Base-by-base conservation (phyloP, 2,888 invertebrate species). In the Deilephila elpenor region DNA sequence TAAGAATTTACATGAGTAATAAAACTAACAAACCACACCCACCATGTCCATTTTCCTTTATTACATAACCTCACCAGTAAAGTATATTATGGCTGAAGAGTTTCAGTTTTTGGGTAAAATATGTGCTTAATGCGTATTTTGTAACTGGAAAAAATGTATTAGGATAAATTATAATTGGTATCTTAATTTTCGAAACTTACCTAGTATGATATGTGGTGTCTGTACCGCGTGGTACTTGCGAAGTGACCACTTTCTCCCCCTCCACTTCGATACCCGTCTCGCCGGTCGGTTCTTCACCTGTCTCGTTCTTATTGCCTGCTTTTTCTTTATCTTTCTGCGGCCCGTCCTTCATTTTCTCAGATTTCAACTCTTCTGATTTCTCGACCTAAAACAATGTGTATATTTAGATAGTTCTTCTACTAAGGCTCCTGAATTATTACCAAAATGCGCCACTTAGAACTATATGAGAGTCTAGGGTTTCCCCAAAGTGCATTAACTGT, bases 131-230 rank as follows among this genome's bases (percentile, higher is more conserved):
- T 32, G 32, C 32, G 5, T 32, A 32, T 32, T 32, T 32, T 5
- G 5, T 25, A 25, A 25, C 25, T 25, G 0, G 25, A 25, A 25
- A 25, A 25, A 25, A 1, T 25, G 25, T 32, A 32, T 32, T 32
- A 5, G 5, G 32, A 32, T 32, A 32, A 32, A 32, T 4, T 6
- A n/a, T 56, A 56, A 6, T 19, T 37, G 3, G n/a, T n/a, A 56
- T 17, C 25, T 71, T n/a, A 56, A 32, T 17, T 17, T 59, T 17
- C 25, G 29, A 44, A 60, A 1, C 89, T 89, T 87, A 96, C 96
- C 92, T 92, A 70, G 98, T 98, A 87, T 98, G 97, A 81, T 97
- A 97, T 0, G 96, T 96, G 0, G 98, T 97, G 29, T 98, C 98
- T 0, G 88, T 88, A 59, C 96, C 97, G 77, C 98, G 95, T 0